Percentiles rank a stretch among this genome's conserved stretches.
Conservation (phyloP, 2,888 invertebrate genomes). For the Dicycla oo region DNA sequence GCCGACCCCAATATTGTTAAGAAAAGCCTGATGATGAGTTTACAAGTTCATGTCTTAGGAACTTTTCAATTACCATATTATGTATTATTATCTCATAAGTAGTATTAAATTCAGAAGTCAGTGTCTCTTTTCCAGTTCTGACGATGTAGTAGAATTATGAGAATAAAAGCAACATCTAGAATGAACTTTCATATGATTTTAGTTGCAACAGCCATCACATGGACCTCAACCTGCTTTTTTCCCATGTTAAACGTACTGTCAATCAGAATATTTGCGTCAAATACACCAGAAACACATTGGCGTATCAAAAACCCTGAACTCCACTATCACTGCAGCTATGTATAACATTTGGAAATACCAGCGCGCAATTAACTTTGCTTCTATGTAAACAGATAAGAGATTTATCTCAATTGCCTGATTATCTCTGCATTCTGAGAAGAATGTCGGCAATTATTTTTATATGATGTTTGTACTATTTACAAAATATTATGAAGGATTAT, state of each 20-base stretch:
- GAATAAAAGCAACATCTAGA: neutral
- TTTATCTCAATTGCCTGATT: conserved; percentile 12
- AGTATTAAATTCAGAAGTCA: too few species aligned
- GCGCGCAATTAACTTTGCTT: conserved; percentile 21
- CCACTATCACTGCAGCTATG: conserved; percentile 18
- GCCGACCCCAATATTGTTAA: too few species aligned
- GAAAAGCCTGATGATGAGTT: too few species aligned
- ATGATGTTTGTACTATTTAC: neutral
- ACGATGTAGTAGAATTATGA: neutral
- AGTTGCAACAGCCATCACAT: neutral
- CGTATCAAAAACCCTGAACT: conserved; percentile 40
- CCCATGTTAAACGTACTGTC: neutral
- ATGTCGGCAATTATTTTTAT: neutral
- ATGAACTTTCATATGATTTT: neutral
- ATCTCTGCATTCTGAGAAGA: conserved; percentile 19
- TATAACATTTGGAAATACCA: conserved; percentile 31
- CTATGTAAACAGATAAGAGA: conserved; percentile 20
- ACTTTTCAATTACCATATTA: too few species aligned
- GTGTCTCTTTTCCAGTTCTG: neutral
- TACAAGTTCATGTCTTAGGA: too few species aligned
- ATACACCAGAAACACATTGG: neutral
- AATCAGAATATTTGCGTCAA: conserved; percentile 5
- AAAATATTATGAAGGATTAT: neutral
- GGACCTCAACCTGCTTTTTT: neutral
- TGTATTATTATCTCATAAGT: too few species aligned